phyloP scores from a whole-genome alignment of 2,113 vertebrate species.

The Ptychochromis oligacanthus region DNA sequence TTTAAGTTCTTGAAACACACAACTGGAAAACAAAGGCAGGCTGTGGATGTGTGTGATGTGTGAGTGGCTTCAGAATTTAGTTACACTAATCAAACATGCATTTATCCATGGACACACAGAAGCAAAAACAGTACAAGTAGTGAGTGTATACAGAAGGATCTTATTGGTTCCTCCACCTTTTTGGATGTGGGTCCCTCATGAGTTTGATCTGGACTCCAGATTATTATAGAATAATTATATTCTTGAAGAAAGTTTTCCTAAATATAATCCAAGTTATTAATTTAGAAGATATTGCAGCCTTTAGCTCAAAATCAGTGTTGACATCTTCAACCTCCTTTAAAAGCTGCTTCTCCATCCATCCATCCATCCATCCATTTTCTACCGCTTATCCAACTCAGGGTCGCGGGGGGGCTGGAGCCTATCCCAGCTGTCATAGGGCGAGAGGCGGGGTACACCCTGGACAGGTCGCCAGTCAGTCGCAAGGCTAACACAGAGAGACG shows the following conservation, averaged over 20 bases:
- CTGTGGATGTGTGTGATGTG: constrained; percentile 14
- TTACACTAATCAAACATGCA: constrained; percentile 1
- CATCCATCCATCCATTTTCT: too few relatives aligned
- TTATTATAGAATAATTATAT: not conserved
- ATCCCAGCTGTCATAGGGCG: too few relatives aligned
- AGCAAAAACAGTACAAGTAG: not conserved
- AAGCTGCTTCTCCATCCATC: fast-evolving
- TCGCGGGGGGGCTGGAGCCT: too few relatives aligned
- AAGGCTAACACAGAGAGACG: too few relatives aligned
- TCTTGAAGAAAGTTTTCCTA: not conserved
- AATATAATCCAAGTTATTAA: too few relatives aligned
- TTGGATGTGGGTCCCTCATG: not conserved
- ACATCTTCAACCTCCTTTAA: not conserved
- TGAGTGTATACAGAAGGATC: not conserved
- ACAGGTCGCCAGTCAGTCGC: too few relatives aligned
- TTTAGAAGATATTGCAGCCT: too few relatives aligned
- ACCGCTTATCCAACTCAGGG: too few relatives aligned
- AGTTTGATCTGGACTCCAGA: not conserved
- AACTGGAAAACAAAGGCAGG: constrained; percentile 49
- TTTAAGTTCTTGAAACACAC: constrained; percentile 61
- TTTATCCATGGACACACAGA: not conserved
- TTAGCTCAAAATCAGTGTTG: not conserved
- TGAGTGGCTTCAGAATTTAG: not conserved
- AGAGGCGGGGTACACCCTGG: too few relatives aligned
- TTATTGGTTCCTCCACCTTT: not conserved